Percentiles rank a stretch among this genome's conserved stretches.
phyloP scores from a whole-genome alignment of 2,113 vertebrate genomes.

The Callospermophilus lateralis region DNA sequence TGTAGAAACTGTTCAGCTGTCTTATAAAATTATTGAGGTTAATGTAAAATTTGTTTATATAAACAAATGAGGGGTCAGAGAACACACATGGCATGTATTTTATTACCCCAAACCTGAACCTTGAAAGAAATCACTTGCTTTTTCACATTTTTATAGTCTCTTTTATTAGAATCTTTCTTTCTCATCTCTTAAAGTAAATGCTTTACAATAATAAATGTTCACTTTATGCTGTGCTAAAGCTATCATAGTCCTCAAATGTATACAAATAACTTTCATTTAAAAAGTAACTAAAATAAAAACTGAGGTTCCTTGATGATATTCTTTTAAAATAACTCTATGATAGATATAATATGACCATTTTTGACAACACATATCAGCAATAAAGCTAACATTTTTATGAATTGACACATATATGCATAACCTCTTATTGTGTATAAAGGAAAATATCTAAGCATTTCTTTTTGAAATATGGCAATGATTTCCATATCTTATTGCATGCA shows the following conservation, averaged over 20 bases:
- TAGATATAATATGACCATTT: not conserved
- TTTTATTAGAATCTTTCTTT: conserved; percentile 52
- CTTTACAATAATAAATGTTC: conserved; percentile 32
- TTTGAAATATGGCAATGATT: not conserved
- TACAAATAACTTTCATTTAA: conserved; percentile 7
- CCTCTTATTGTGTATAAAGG: not conserved
- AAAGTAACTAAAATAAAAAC: not conserved
- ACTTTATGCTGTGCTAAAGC: not conserved
- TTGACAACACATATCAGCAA: not conserved
- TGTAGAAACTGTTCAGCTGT: conserved; percentile 40
- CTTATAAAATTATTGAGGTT: conserved; percentile 70
- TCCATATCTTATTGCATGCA: not conserved
- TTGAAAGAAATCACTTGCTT: conserved; percentile 43
- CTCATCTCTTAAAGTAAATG: conserved; percentile 22
- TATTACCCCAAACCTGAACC: conserved; percentile 4
- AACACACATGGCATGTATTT: conserved; percentile 25
- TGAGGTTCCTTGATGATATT: not conserved
- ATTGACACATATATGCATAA: not conserved
- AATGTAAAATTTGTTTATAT: conserved; percentile 74
- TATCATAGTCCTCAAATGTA: not conserved
- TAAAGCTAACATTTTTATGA: conserved; percentile 1
- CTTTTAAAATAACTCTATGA: not conserved
- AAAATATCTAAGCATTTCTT: not conserved
- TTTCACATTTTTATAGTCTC: not conserved
- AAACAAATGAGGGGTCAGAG: conserved; percentile 56